Conservation (phyloP, 2,113 vertebrate genomes). For the Castor canadensis region DNA sequence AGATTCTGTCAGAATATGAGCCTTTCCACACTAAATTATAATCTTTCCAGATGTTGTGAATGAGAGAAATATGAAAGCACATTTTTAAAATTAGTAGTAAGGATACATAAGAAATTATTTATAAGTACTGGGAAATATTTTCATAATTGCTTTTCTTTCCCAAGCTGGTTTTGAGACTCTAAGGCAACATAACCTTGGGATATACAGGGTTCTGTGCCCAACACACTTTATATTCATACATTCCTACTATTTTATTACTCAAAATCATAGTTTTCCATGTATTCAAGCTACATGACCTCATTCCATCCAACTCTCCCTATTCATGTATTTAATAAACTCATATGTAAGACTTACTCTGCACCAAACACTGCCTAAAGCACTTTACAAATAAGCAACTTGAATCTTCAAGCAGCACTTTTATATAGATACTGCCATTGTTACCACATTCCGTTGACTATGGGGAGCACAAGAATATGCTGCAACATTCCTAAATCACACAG, state of each 20-base stretch:
- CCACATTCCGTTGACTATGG: neutral
- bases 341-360: neutral
- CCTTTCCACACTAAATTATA: neutral
- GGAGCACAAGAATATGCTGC: neutral
- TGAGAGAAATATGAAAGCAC: neutral
- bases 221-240: neutral
- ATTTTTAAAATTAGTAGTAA: conserved; percentile 15
- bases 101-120: neutral
- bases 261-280: neutral
- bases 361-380: neutral
- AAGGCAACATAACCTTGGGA: neutral
- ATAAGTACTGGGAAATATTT: neutral
- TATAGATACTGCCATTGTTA: accelerated
- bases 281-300: neutral
- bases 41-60: neutral
- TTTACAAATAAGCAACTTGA: neutral
- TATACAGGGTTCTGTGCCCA: neutral
- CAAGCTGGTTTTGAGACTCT: neutral
- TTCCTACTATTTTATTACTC: neutral
- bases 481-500: neutral
- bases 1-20: neutral
- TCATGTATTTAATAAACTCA: neutral
- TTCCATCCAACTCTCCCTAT: neutral
- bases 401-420: neutral
- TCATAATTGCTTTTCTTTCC: neutral